These are phyloP conservation scores for Catagonus wagneri DNA, from an alignment of 2,113 vertebrate genomes.

Conservation along the genomic window DNA sequence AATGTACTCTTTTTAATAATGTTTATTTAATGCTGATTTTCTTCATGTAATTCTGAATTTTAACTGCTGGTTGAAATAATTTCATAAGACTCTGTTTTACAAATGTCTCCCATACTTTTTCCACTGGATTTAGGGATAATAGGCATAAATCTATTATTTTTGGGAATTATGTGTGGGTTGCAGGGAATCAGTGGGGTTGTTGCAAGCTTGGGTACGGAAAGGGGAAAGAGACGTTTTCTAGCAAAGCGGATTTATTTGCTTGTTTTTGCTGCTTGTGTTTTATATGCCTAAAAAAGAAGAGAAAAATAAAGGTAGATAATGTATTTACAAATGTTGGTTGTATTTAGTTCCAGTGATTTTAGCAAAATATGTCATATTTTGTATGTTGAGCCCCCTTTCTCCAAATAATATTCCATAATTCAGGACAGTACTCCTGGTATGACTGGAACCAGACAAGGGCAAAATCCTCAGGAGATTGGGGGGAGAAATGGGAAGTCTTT, in stretches of 20 bases:
- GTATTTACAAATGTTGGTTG: neutral
- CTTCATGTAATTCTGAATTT: neutral
- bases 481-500: neutral
- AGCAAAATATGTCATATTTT: neutral
- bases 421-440: neutral
- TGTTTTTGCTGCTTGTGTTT: slow-evolving; percentile 15
- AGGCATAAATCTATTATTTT: neutral
- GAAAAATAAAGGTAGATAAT: neutral
- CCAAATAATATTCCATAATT: neutral
- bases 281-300: neutral
- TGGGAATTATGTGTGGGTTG: neutral
- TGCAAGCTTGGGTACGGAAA: neutral
- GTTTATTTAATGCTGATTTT: neutral
- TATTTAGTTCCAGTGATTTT: slow-evolving; percentile 24
- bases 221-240: neutral
- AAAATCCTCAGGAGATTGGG: neutral
- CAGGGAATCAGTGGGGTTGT: rapidly evolving
- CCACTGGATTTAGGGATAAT: neutral
- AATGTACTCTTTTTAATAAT: neutral
- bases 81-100: neutral
- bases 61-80: neutral
- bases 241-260: neutral
- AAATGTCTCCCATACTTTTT: neutral
- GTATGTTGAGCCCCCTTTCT: neutral
- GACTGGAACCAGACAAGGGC: neutral